Evolutionary conservation across 1,140 invertebrate species (phyloP), one percentile per base, ranked within the genome.

Genomic region (Drosophila athabasca): DNA sequence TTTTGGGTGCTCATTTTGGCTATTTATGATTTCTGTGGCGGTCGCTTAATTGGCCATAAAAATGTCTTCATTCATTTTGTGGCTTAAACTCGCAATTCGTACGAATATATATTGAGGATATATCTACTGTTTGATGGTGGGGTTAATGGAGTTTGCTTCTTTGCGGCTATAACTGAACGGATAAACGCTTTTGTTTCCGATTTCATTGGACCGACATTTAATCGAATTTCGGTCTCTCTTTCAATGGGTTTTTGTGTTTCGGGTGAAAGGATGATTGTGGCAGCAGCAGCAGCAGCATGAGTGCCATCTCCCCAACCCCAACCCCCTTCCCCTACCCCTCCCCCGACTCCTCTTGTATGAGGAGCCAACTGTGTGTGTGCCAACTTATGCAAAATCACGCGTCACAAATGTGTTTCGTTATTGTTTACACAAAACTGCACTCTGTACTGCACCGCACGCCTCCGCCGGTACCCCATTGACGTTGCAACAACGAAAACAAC

Each of bases 361-460:
- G 17, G 1, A 19, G 17, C 17, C 17, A 19, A 19, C 17, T 19
- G 17, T 19, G 17, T 19, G 17, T 19, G 17, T 83, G 83, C 84
- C 83, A 88, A 87, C 83, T 87, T 87, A 87, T 87, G 83, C 83
- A 88, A 87, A 87, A 87, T 88, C 83, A 88, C 83, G 83, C 83
- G 83, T 87, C 83, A 88, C 79, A 87, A 87, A 88, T 87, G 82
- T 87, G 82, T 88, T 87, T 87, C 88, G 82, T 88, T 88, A 83
- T 83, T 87, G 83, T 87, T 87, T 87, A 88, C 83, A 83, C 67
- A 87, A 82, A 87, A 88, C 76, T 87, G 83, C 79, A 76, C 49
- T 68, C 76, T 4, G 4, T 11, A 39, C 35, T 35, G 24, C 24
- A 26, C 31, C 2, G 35, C 35, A 39, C 35, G 11, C 11, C 11